Percentiles rank a stretch among this genome's conserved stretches.
Conservation (phyloP, 2,113 vertebrate species). For the Toxotes chatareus region DNA sequence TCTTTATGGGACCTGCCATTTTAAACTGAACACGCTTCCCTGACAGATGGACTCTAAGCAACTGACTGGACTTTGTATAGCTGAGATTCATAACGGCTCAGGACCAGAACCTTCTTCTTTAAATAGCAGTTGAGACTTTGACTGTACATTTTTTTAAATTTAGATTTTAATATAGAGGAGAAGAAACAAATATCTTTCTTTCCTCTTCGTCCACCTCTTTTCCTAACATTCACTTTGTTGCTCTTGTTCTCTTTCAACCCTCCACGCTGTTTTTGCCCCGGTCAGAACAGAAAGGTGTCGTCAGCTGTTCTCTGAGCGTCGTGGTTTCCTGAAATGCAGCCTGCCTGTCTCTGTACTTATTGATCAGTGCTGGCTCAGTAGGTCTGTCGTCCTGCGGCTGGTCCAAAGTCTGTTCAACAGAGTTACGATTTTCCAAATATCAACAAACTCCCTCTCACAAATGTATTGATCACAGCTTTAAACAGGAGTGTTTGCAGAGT, state of each 20-base stretch:
- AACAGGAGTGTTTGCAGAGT: background rate
- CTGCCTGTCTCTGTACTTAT: constrained; percentile 53
- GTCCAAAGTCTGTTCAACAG: background rate
- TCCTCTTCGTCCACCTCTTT: background rate
- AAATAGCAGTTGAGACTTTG: too few relatives aligned
- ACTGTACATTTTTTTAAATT: too few relatives aligned
- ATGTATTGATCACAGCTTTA: background rate
- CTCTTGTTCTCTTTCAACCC: background rate
- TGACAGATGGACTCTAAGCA: too few relatives aligned
- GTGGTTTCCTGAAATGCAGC: constrained; percentile 36
- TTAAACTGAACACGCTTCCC: too few relatives aligned
- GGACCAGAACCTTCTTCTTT: too few relatives aligned
- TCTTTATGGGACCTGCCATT: too few relatives aligned
- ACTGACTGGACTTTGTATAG: too few relatives aligned
- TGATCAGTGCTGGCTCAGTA: constrained; percentile 40
- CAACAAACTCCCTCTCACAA: constrained; percentile 8
- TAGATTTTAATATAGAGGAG: too few relatives aligned
- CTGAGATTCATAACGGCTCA: too few relatives aligned
- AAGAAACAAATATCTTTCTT: too few relatives aligned
- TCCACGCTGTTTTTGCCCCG: background rate
- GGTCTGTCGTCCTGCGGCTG: constrained; percentile 20
- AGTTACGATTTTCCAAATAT: constrained; percentile 12
- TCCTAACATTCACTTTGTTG: background rate
- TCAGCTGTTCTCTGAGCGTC: constrained; percentile 35
- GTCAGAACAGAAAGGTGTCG: constrained; percentile 20